phyloP scores from a whole-genome alignment of 2,113 vertebrate species.

The Pundamilia nyererei region DNA sequence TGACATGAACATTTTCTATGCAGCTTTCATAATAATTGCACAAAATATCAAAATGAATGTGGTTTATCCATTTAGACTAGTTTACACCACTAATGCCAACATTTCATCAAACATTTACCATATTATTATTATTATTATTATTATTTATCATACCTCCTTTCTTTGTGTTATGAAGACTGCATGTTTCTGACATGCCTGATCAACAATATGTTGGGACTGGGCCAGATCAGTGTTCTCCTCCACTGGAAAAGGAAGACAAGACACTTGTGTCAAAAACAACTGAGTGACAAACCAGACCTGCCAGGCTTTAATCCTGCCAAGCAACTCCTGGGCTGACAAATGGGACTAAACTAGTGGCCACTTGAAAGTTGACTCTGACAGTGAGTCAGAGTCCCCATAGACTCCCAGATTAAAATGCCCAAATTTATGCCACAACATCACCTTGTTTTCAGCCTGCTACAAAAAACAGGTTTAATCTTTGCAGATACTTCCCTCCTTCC shows the following conservation, averaged over 20 bases:
- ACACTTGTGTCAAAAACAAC: neutral
- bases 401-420: neutral
- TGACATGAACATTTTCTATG: neutral
- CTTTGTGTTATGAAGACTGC: conserved; percentile 70
- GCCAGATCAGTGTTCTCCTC: conserved; percentile 60
- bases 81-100: neutral
- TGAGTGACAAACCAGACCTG: neutral
- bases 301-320: neutral
- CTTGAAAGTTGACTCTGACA: neutral
- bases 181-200: conserved; percentile 68
- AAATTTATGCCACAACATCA: neutral
- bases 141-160: conserved; percentile 39
- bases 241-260: conserved; percentile 60
- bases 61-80: neutral
- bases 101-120: neutral
- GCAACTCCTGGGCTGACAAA: neutral
- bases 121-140: neutral
- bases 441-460: neutral
- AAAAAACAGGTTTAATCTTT: neutral
- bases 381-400: neutral
- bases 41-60: neutral
- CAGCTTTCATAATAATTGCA: neutral
- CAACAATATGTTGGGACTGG: conserved; percentile 63
- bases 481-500: neutral
- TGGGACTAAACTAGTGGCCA: neutral